Base-by-base conservation (phyloP, 2,113 vertebrate species). In the Synodontis membranacea region DNA sequence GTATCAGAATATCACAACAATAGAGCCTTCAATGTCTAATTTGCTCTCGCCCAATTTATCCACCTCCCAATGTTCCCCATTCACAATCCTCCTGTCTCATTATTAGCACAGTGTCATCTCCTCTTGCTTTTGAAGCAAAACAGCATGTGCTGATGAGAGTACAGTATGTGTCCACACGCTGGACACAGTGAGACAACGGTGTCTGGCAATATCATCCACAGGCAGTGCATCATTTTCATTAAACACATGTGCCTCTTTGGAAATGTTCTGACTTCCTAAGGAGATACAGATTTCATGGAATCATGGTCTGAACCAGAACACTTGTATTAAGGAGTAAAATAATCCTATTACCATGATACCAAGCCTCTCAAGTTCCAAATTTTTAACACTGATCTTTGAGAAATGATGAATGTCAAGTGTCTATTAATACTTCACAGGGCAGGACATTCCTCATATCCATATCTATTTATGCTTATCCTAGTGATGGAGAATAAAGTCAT, bases 101-200 rank as follows among this genome's bases (percentile, higher is more conserved):
- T 78, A 79, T 79, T 28, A 78, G 15, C 12, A 62, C 39, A 23
- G 7, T 78, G n/a, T 37, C 17, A n/a, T 48, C 17, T 78, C 44
- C 23, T 14, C 25, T 75, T 75, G 4, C 42, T n/a, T 75, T 75
- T 64, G 11, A 2, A 50, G n/a, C n/a, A 84, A 25, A 58, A 31
- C 37, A 58, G 15, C 52, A 31, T 60, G 39, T 42, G 23, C 28
- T 78, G 21, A 66, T 79, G 54, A 85, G 12, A 10, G 10, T 7
- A 85, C 5, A 10, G 10, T 7, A 12, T 8, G 25, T 39, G 21
- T 66, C 37, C 44, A 9, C 37, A 60, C 39, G 39, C 28, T 75
- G 75, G 82, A 76, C 62, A 60, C 60, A 39, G 37, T 75, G 85
- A 87, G 28, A 91, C 82, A 87, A 91, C 92, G 93, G 93, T 91